These are phyloP conservation scores for Emydoidea blandingii DNA, from an alignment of 2,797 vertebrate genomes.

Conservation along the genomic window DNA sequence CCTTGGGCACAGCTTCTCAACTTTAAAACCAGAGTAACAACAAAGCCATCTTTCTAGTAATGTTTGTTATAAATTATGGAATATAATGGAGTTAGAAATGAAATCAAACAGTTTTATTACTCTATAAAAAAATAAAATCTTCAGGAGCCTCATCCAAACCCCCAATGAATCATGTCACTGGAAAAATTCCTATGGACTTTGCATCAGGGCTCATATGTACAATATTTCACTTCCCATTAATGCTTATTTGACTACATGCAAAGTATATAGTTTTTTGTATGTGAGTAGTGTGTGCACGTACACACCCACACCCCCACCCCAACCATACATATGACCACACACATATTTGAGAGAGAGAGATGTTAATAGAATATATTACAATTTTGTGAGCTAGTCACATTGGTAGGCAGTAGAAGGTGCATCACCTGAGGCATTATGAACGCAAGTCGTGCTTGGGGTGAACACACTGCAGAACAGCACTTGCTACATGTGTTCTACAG, in stretches of 20 bases:
- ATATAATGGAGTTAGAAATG: not conserved
- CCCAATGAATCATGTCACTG: not conserved
- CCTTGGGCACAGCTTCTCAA: constrained; percentile 6
- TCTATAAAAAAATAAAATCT: not conserved
- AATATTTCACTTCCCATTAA: constrained; percentile 27
- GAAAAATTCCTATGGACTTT: not conserved
- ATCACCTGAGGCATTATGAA: not conserved
- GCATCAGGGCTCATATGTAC: not conserved
- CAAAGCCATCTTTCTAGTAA: constrained; percentile 9
- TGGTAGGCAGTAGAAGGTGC: not conserved
- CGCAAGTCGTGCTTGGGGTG: not conserved
- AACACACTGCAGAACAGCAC: not conserved
- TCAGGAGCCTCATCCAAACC: not conserved
- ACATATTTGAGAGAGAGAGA: not conserved
- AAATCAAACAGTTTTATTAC: not conserved
- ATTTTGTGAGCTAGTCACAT: not conserved
- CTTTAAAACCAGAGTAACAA: not conserved
- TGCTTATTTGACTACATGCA: not conserved
- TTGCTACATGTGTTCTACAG: rapidly evolving
- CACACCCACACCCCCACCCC: not conserved
- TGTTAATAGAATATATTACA: not conserved
- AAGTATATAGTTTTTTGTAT: not conserved
- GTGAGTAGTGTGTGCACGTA: not conserved
- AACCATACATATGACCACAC: not conserved
- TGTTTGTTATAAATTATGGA: not conserved